These are phyloP conservation scores for Folsomia manolachei DNA, from an alignment of 2,888 invertebrate species.

Conservation along the genomic window DNA sequence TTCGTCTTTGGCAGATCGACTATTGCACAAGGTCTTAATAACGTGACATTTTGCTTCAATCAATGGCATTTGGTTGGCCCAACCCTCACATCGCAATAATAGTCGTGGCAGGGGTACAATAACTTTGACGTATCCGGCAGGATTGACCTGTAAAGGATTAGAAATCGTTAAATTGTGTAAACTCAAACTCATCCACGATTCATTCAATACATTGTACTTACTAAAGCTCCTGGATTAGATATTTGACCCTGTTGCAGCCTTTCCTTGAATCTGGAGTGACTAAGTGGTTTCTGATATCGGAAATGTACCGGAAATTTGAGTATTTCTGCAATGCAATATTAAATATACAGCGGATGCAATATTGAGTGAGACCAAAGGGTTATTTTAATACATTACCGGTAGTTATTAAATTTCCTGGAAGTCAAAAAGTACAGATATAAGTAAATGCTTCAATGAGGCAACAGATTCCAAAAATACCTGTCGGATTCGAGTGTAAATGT, in stretches of 20 bases:
- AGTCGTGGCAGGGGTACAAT: slow-evolving; percentile 48
- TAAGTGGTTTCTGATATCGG: slow-evolving; percentile 57
- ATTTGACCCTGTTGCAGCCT: slow-evolving; percentile 30
- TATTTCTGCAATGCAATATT: too few species aligned
- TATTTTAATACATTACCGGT: too few species aligned
- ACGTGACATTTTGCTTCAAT: slow-evolving; percentile 51
- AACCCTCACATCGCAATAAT: slow-evolving; percentile 46
- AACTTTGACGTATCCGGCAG: slow-evolving; percentile 53
- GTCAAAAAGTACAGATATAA: too few species aligned
- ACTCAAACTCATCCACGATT: too few species aligned
- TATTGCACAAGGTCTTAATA: slow-evolving; percentile 54
- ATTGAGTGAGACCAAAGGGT: too few species aligned
- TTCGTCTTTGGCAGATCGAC: slow-evolving; percentile 47
- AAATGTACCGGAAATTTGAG: slow-evolving; percentile 56
- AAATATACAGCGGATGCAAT: too few species aligned
- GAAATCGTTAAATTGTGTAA: too few species aligned
- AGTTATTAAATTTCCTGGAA: slow-evolving; percentile 45
- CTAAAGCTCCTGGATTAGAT: slow-evolving; percentile 33
- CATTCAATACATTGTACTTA: too few species aligned
- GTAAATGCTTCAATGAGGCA: neutral
- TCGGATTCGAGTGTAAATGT: slow-evolving; percentile 39
- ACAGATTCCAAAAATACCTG: slow-evolving; percentile 35
- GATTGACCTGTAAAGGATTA: too few species aligned
- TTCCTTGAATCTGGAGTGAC: slow-evolving; percentile 51
- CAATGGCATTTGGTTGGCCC: slow-evolving; percentile 51